Conservation (phyloP, 2,113 vertebrate species). For the Vicugna pacos region DNA sequence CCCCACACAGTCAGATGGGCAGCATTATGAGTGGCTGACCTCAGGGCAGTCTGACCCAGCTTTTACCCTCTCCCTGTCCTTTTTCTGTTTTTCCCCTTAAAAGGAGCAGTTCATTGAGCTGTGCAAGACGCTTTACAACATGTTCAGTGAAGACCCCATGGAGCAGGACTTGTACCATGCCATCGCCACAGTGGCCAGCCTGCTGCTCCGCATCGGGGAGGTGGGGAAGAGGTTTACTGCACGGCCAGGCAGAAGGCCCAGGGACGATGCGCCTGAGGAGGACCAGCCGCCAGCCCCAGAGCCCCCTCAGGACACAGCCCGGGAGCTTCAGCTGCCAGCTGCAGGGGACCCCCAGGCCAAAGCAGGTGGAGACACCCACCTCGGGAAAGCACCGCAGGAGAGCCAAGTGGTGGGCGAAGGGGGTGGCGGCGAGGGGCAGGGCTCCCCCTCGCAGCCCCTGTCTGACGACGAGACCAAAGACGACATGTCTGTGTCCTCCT, state of each 20-base stretch:
- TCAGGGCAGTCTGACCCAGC: background rate
- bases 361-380: constrained; percentile 64
- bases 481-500: constrained; percentile 96
- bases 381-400: constrained; percentile 81
- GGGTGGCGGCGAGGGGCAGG: constrained; percentile 79
- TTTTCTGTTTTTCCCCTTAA: background rate
- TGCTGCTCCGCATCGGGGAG: constrained; percentile 96
- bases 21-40: fast-evolving
- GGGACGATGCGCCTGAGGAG: constrained; percentile 79
- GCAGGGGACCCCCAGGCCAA: constrained; percentile 74
- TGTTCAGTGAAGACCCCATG: constrained; percentile 95
- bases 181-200: constrained; percentile 97
- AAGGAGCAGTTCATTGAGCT: constrained; percentile 99
- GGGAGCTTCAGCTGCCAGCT: constrained; percentile 76
- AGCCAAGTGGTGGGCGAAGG: constrained; percentile 82
- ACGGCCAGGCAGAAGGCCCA: constrained; percentile 86
- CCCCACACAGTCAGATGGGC: background rate
- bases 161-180: constrained; percentile 97
- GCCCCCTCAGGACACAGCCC: constrained; percentile 74
- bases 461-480: constrained; percentile 94
- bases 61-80: background rate
- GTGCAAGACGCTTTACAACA: constrained; percentile 98
- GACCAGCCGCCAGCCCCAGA: constrained; percentile 76
- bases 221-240: constrained; percentile 95
- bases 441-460: constrained; percentile 85